Percentiles rank a stretch among this genome's conserved stretches.
These are phyloP conservation scores for Stegostoma tigrinum DNA, from an alignment of 2,113 vertebrate species.

Conservation along the genomic window DNA sequence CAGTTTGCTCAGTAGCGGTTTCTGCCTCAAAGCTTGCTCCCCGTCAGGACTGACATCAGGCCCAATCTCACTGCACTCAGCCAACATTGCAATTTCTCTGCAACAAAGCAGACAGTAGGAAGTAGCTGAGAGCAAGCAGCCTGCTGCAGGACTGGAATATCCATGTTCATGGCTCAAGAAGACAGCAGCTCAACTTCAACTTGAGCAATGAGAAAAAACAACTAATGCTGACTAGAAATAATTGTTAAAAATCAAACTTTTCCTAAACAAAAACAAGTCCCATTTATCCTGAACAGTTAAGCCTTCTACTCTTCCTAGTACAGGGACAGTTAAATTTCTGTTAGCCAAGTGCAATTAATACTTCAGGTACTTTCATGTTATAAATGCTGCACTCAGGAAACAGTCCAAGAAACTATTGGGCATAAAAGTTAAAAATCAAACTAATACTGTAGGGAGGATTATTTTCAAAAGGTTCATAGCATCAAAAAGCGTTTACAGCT, in stretches of 20 bases:
- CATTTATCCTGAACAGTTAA: not conserved
- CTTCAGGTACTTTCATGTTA: not conserved
- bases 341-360: not conserved
- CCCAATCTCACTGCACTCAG: not conserved
- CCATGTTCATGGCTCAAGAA: too few relatives aligned
- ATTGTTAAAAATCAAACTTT: too few relatives aligned
- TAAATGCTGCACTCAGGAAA: not conserved
- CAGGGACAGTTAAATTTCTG: not conserved
- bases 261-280: not conserved
- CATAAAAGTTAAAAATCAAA: conserved; percentile 41
- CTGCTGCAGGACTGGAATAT: not conserved
- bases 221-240: too few relatives aligned
- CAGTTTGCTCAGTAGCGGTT: not conserved
- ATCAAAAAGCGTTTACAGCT: too few relatives aligned
- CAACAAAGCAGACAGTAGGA: not conserved
- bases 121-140: too few relatives aligned
- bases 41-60: not conserved
- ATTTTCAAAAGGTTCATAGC: not conserved
- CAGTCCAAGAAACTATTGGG: not conserved
- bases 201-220: too few relatives aligned
- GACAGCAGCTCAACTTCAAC: not conserved
- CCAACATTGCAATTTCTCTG: not conserved
- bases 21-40: too few relatives aligned
- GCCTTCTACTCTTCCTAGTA: not conserved
- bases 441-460: conserved; percentile 52